These are phyloP conservation scores for Eurypyga helias DNA, from an alignment of 2,113 vertebrate genomes.

Conservation along the genomic window DNA sequence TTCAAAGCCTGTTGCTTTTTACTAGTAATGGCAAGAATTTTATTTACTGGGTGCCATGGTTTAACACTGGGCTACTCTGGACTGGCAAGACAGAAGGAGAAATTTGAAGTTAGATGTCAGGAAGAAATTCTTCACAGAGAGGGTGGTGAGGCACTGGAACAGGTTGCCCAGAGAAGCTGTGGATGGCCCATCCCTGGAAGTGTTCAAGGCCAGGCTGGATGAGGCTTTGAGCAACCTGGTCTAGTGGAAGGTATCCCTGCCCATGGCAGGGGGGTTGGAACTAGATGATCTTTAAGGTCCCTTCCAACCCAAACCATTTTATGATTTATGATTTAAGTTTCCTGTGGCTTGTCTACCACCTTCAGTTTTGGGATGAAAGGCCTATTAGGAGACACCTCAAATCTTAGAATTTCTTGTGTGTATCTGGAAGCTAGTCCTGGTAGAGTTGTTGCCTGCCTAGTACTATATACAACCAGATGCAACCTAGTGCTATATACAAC, in stretches of 20 bases:
- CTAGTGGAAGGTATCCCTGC: too few relatives aligned
- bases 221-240: too few relatives aligned
- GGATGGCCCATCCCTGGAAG: too few relatives aligned
- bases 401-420: neutral
- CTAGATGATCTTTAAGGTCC: too few relatives aligned
- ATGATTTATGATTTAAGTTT: too few relatives aligned
- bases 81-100: neutral
- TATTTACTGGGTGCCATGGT: neutral
- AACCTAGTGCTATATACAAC: neutral
- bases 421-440: neutral
- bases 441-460: neutral
- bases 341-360: neutral
- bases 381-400: neutral
- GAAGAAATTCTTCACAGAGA: too few relatives aligned
- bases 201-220: too few relatives aligned
- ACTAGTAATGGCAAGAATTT: neutral
- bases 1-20: neutral
- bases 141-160: too few relatives aligned
- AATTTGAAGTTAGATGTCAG: too few relatives aligned
- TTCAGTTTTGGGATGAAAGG: neutral
- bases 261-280: too few relatives aligned
- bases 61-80: neutral
- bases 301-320: too few relatives aligned
- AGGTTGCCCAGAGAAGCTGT: too few relatives aligned
- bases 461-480: neutral